These are phyloP conservation scores for Alcedo atthis DNA, from an alignment of 2,797 vertebrate species.

Conservation along the genomic window DNA sequence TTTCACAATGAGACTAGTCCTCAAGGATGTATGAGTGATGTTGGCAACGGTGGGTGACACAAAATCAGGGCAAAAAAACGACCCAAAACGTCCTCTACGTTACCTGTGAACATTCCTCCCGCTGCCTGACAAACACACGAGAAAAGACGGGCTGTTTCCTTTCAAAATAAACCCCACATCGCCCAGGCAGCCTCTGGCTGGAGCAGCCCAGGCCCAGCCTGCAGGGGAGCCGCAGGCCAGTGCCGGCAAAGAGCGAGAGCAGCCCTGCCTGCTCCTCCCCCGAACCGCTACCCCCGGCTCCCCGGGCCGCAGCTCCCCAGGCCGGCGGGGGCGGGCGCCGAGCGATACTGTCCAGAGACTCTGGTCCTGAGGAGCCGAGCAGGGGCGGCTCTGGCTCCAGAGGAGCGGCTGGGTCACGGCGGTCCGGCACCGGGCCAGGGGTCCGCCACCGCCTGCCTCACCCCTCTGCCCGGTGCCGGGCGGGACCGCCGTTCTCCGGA, in stretches of 20 bases:
- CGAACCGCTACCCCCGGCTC: not conserved
- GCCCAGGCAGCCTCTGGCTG: not conserved
- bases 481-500: too few relatives aligned
- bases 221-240: not conserved
- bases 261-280: not conserved
- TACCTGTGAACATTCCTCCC: not conserved
- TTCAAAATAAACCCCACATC: not conserved
- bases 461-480: not conserved
- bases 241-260: not conserved
- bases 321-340: not conserved
- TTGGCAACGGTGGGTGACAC: not conserved
- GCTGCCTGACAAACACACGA: not conserved
- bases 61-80: not conserved
- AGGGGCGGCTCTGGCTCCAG: not conserved
- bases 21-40: not conserved
- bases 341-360: not conserved
- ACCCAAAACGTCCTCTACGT: not conserved
- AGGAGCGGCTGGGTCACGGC: not conserved
- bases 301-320: not conserved
- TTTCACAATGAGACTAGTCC: not conserved
- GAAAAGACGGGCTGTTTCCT: not conserved
- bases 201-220: not conserved
- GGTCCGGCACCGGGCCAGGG: not conserved
- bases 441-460: not conserved
- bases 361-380: not conserved